phyloP scores from a whole-genome alignment of 92 coral and sea anemone genomes.

The Zoanthus sansibaricus region DNA sequence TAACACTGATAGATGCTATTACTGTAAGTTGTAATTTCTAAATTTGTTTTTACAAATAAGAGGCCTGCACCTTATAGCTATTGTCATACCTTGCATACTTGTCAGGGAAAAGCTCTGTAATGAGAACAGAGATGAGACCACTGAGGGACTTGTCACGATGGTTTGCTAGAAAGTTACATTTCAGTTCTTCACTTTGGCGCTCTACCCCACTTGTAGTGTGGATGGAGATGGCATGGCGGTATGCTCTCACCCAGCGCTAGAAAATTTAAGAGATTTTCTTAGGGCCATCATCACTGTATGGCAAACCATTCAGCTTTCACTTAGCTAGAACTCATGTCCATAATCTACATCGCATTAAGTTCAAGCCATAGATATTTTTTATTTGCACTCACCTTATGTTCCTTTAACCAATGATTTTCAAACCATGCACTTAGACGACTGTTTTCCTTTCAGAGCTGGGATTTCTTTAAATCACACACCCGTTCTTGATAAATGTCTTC shows the following conservation, averaged over 20 bases:
- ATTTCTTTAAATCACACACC: not conserved
- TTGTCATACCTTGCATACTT: conserved; percentile 55
- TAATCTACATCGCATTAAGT: too few relatives aligned
- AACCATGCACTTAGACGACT: too few relatives aligned
- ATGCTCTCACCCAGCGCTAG: conserved; percentile 64
- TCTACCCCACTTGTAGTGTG: conserved; percentile 65
- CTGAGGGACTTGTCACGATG: conserved; percentile 70
- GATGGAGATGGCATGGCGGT: conserved; percentile 21
- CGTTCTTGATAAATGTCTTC: not conserved
- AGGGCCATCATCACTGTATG: too few relatives aligned
- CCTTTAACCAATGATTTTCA: not conserved
- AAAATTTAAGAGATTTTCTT: conserved; percentile 1
- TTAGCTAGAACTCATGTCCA: too few relatives aligned
- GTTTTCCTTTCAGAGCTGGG: not conserved
- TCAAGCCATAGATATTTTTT: too few relatives aligned
- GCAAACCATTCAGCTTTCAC: too few relatives aligned
- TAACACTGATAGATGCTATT: too few relatives aligned
- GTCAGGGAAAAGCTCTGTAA: conserved; percentile 56
- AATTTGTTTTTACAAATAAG: too few relatives aligned
- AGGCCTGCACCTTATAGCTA: too few relatives aligned
- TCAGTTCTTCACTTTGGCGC: conserved; percentile 62
- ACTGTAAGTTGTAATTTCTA: too few relatives aligned
- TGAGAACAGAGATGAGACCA: conserved; percentile 54
- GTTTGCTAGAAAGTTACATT: conserved; percentile 52
- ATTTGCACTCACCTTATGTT: not conserved